A percentile compares a stretch with the other conserved stretches of the same genome.
phyloP scores from a whole-genome alignment of 2,888 invertebrate species.

The Mylabris sibirica region DNA sequence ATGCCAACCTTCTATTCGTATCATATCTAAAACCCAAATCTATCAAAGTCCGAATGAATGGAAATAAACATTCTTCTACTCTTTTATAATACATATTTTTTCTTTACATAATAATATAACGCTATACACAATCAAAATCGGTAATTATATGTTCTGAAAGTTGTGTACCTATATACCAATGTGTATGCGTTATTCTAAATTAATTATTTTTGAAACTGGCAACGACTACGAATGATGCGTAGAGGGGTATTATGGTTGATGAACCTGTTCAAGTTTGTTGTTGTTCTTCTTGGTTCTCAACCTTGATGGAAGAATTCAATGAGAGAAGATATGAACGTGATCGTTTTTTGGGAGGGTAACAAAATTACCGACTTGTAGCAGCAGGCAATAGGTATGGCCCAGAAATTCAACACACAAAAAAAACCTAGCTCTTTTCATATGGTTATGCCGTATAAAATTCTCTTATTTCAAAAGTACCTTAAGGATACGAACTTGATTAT shows the following conservation, averaged over 20 bases:
- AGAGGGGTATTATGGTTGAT: not conserved
- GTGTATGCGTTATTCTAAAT: constrained; percentile 1
- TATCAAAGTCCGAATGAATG: constrained; percentile 6
- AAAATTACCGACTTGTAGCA: constrained; percentile 24
- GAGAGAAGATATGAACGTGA: not conserved
- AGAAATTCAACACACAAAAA: constrained; percentile 17
- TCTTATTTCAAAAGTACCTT: not conserved
- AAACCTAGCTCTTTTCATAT: not conserved
- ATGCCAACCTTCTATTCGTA: not conserved
- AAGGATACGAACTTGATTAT: not conserved
- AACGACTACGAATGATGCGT: not conserved
- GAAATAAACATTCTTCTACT: not conserved
- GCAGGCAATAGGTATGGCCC: constrained; percentile 16
- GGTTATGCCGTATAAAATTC: not conserved
- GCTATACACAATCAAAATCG: constrained; percentile 3
- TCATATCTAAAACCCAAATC: constrained; percentile 1
- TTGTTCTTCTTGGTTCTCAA: not conserved
- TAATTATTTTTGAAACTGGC: not conserved
- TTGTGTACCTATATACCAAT: not conserved
- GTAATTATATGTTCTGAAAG: constrained; percentile 5
- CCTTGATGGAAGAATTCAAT: not conserved
- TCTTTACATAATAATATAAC: not conserved
- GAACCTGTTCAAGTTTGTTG: not conserved
- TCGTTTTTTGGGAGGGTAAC: constrained; percentile 16
- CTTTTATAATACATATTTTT: not conserved